Evolutionary conservation across 1,140 invertebrate genomes (phyloP).

Genomic region (Trissolcus basalis): DNA sequence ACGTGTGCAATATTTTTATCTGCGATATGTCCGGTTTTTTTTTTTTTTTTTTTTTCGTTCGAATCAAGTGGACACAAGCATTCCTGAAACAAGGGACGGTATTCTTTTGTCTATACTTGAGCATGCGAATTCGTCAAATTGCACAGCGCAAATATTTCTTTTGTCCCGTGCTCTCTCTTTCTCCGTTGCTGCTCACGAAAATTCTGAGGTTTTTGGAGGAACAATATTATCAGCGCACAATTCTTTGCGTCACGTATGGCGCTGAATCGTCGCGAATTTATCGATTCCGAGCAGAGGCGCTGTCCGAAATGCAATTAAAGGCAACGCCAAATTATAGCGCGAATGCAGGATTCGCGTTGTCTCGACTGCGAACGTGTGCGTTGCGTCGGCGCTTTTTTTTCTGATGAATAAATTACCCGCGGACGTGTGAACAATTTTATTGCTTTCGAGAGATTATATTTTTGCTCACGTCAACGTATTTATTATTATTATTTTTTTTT

Average conservation of each 20-base stretch:
- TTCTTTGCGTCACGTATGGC: neutral
- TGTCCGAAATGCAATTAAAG: slow-evolving; percentile 56
- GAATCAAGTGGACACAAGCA: slow-evolving; percentile 1
- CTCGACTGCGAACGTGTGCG: slow-evolving; percentile 35
- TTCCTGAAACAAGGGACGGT: neutral
- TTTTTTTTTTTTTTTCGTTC: neutral
- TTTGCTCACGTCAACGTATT: too few species aligned
- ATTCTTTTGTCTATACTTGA: slow-evolving; percentile 6
- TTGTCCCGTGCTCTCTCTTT: neutral
- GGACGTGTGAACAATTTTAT: slow-evolving; percentile 49
- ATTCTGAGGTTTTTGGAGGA: too few species aligned
- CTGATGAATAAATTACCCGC: slow-evolving; percentile 54
- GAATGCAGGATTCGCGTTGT: slow-evolving; percentile 33
- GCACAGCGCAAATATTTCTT: slow-evolving; percentile 19
- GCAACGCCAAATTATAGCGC: slow-evolving; percentile 47
- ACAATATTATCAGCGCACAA: neutral
- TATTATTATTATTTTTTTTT: too few species aligned
- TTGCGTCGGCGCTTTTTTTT: slow-evolving; percentile 21
- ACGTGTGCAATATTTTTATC: neutral
- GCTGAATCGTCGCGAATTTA: slow-evolving; percentile 31
- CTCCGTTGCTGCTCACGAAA: too few species aligned
- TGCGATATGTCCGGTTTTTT: too few species aligned
- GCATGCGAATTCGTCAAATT: slow-evolving; percentile 14
- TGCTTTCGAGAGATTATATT: neutral
- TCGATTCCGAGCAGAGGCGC: slow-evolving; percentile 37